Conservation (phyloP, 2,888 invertebrate species). For the Chloromyia formosa region DNA sequence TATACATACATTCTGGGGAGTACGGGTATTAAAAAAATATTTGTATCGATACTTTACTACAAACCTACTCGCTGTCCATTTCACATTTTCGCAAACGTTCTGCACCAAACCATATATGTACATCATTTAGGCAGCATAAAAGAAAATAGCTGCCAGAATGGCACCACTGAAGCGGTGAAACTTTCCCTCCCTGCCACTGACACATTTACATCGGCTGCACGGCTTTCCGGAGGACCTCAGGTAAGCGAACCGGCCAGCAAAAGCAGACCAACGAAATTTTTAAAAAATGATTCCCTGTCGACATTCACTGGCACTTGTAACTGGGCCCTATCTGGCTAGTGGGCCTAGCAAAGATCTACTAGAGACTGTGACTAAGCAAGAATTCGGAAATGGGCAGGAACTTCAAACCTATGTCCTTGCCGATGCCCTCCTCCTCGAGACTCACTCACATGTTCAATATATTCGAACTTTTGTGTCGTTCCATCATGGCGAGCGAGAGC, state of each 20-base stretch:
- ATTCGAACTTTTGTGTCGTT: slow-evolving; percentile 1
- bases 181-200: neutral
- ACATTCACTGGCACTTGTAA: slow-evolving; percentile 44
- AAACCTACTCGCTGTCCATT: neutral
- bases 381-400: neutral
- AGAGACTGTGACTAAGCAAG: slow-evolving; percentile 40
- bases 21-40: too few species aligned
- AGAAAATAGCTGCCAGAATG: slow-evolving; percentile 34
- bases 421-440: neutral
- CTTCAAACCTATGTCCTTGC: neutral
- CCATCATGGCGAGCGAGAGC: slow-evolving; percentile 28
- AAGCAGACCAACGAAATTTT: slow-evolving; percentile 37
- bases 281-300: slow-evolving; percentile 50
- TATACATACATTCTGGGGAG: too few species aligned
- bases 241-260: slow-evolving; percentile 16
- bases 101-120: neutral
- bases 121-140: neutral
- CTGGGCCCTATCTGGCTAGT: neutral
- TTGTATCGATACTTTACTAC: neutral
- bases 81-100: too few species aligned
- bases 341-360: slow-evolving; percentile 16
- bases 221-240: neutral
- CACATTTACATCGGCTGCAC: too few species aligned
- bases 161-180: slow-evolving; percentile 41
- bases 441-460: slow-evolving; percentile 27